Percentiles rank a stretch among this genome's conserved stretches.
Evolutionary conservation across 2,888 invertebrate species (phyloP).

Genomic region (Lochmaea capreae): DNA sequence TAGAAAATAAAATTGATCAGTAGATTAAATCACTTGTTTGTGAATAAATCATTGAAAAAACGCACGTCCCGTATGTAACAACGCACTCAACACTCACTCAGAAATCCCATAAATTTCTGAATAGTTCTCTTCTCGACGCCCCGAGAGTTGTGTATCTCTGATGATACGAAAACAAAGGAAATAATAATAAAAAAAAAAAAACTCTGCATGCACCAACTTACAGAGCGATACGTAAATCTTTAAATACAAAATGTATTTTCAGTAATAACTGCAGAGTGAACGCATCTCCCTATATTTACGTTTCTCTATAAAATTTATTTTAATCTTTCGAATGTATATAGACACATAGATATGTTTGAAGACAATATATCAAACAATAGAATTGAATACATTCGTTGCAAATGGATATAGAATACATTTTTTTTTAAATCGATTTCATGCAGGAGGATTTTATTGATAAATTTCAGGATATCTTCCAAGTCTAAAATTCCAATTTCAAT

Average conservation of each 20-base stretch:
- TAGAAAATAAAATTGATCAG: not conserved
- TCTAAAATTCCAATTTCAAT: no score
- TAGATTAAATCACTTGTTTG: constrained; percentile 11
- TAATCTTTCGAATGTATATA: no score
- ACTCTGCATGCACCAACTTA: not conserved
- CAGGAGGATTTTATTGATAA: not conserved
- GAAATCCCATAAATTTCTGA: constrained; percentile 33
- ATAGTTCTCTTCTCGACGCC: constrained; percentile 16
- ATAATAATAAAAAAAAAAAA: not conserved
- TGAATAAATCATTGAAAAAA: constrained; percentile 17
- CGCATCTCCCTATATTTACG: not conserved
- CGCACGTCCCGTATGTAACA: not conserved
- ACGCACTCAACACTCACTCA: constrained; percentile 14
- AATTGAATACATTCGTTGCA: not conserved
- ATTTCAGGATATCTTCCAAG: no score
- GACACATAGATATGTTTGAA: no score
- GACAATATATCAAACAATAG: not conserved
- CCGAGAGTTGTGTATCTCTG: not conserved
- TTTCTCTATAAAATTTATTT: not conserved
- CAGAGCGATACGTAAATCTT: not conserved
- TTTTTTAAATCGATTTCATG: no score
- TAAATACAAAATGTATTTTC: not conserved
- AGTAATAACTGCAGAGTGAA: not conserved
- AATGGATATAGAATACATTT: not conserved
- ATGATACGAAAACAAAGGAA: not conserved